Base-by-base conservation (phyloP, 2,797 vertebrate genomes). In the Cygnus olor region DNA sequence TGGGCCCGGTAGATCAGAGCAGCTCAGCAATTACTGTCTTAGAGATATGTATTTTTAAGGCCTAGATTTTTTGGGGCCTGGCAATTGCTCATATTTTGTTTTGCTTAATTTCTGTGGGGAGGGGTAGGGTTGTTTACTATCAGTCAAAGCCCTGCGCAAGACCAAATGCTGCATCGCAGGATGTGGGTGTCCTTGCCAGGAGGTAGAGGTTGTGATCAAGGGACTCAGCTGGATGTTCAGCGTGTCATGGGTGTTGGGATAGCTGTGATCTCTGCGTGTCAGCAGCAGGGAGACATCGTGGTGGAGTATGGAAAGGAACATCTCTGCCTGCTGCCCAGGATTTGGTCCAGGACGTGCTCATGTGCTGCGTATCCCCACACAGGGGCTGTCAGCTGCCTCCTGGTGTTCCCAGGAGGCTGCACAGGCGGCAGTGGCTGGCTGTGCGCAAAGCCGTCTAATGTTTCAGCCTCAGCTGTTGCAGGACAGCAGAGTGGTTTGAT, bases 131-230 rank as follows among this genome's bases (percentile, higher is more conserved):
- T 71, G 25, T 34, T 56, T 60, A 34, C 44, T 36, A 11, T 32
- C 28, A 58, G 54, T 78, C 40, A 58, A 44, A 88, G 65, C 42
- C 36, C 57, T 0, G 1, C 3, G 27, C 38, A 38, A 74, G 15
- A 27, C 40, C 0, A 0, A 21, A 5, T 17, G 47, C 60, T 69
- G 6, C 51, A 4, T 20, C 12, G 3, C 2, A 2, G 58, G 58
- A 36, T 30, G 7, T 27, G 40, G 51, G 11, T 27, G 8, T 49
- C 61, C 80, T 63, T 56, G 45, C 44, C 47, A 64, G 56, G 76
- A 73, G 76, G 15, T 24, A 8, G 30, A 34, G 38, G 12, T 60
- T 14, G 4, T 16, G 21, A 38, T 70, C 30, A 20, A 20, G 56
- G 11, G 18, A 49, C 77, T 58, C 58, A 56, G 32, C 49, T 56